phyloP scores from a whole-genome alignment of 2,888 invertebrate genomes.

The Escarpia spicata region DNA sequence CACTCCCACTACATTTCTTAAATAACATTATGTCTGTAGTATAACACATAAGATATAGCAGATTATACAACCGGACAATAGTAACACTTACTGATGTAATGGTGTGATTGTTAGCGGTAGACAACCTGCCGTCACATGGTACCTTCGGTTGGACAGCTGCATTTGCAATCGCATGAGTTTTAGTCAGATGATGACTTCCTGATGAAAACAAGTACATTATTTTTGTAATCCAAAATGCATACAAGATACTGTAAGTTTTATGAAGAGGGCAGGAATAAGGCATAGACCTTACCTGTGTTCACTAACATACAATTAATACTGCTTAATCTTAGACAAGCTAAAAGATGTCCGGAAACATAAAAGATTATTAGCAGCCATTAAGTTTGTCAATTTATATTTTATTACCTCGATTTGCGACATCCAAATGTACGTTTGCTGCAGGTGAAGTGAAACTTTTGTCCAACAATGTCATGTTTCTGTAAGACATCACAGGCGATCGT shows the following conservation, averaged over 20 bases:
- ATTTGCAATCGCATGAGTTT: background rate
- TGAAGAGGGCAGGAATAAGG: background rate
- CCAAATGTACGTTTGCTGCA: background rate
- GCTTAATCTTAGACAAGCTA: background rate
- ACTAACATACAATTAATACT: background rate
- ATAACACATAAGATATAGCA: too few species aligned
- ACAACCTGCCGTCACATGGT: background rate
- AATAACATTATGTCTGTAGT: too few species aligned
- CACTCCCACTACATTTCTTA: too few species aligned
- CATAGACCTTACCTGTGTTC: background rate
- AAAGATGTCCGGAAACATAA: background rate
- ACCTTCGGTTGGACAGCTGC: background rate
- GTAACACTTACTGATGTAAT: background rate
- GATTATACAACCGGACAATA: background rate
- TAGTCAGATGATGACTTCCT: background rate
- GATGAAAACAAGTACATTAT: background rate
- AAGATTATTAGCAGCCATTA: background rate
- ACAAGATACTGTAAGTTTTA: background rate
- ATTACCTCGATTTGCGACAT: background rate
- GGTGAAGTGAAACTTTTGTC: background rate
- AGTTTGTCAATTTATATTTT: background rate
- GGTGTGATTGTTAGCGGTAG: background rate
- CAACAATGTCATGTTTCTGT: background rate
- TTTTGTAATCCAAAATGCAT: background rate
- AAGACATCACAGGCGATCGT: background rate